phyloP scores from a whole-genome alignment of 2,113 vertebrate species.

The Leiothrix lutea region DNA sequence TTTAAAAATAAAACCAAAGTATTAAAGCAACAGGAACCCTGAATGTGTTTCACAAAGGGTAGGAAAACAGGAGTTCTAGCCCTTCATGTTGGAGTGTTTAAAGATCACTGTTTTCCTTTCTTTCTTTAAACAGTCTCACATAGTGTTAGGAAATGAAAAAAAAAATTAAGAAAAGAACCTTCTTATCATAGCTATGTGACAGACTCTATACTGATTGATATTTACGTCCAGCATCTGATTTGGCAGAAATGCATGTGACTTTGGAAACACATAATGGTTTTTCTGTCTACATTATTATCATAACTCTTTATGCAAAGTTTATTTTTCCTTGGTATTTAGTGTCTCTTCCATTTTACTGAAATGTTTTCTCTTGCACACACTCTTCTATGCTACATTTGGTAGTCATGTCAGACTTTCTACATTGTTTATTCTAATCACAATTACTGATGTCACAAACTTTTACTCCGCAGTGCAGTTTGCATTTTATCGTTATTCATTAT shows the following conservation, averaged over 20 bases:
- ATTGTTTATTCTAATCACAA: not conserved
- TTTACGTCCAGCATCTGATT: not conserved
- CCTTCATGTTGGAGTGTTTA: not conserved
- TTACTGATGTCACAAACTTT: not conserved
- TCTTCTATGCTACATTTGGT: not conserved
- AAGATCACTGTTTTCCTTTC: not conserved
- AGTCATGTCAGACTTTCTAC: not conserved
- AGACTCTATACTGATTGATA: not conserved
- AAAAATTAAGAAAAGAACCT: not conserved
- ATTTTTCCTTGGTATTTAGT: not conserved
- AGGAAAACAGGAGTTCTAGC: not conserved
- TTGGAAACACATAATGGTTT: not conserved
- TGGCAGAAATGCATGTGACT: not conserved
- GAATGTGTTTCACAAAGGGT: not conserved
- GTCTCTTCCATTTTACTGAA: not conserved
- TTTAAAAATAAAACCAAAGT: not conserved
- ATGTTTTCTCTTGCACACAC: not conserved
- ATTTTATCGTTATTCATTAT: not conserved
- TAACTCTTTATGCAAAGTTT: not conserved
- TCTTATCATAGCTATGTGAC: not conserved
- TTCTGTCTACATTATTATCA: not conserved
- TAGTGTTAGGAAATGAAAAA: not conserved
- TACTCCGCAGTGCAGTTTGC: not conserved
- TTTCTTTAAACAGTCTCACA: not conserved
- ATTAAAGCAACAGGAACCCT: not conserved